Evolutionary conservation across 2,888 invertebrate genomes (phyloP), one percentile per base, ranked within the genome.

Genomic region (Hypercompe scribonia): DNA sequence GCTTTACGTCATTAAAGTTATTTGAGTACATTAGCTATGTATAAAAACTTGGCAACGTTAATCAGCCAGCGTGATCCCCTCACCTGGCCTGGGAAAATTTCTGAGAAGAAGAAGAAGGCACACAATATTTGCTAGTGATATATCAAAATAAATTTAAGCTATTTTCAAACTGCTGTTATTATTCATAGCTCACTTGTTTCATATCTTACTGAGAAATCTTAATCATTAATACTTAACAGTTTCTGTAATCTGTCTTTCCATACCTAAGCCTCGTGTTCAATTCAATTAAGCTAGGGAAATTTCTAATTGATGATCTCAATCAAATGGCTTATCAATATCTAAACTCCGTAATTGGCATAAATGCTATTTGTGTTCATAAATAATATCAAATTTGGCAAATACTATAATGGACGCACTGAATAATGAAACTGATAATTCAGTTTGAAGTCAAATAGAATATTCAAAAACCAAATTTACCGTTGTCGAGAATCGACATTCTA

Each of bases 141-240:
- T 31, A 61, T 46, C 34, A 36, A 58, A 61, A 36, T 34, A 58
- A 58, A 36, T 28, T 39, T 80, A 76, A 84, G 77, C 75, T 74
- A 54, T 61, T 61, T 69, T 70, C 28, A 76, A 82, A 77, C 73
- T 73, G 61, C 50, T 31, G 50, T 72, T 69, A 74, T 79, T 83
- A 84, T 83, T 82, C 79, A 70, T 69, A 70, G 71, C 71, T 64
- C 63, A 76, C 77, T 76, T 75, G 78, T 80, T 77, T 65, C 70
- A 75, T 80, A 85, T 85, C 79, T 84, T 75, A 77, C 73, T 74
- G 42, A 76, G 75, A 85, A 85, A 84, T 83, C 85, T 78, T 61
- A 69, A 71, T 84, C 79, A 81, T 85, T 85, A 83, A 84, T 85
- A 85, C 81, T 73, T 73, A 73, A 77, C 71, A 85, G 84, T 85